Evolutionary conservation across 2,888 invertebrate genomes (phyloP).

Genomic region (Poecilobothrus nobilitatus): DNA sequence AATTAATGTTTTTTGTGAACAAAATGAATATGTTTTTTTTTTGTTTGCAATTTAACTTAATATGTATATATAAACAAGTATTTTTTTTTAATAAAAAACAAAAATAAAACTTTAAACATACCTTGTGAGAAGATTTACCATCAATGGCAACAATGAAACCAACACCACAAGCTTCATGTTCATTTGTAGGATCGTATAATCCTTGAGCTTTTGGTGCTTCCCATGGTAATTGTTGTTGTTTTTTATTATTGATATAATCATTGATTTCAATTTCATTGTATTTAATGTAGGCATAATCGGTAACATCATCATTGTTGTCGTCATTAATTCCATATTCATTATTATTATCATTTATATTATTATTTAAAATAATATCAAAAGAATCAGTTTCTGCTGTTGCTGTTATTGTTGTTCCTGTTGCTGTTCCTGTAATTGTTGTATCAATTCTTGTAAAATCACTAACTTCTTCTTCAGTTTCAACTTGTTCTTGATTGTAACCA

Average conservation of each 20-base stretch:
- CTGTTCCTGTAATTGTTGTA: not conserved
- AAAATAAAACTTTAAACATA: too few species aligned
- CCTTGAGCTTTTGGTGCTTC: conserved; percentile 79
- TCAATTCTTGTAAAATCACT: conserved; percentile 1
- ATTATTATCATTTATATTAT: not conserved
- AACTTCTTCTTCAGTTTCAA: conserved; percentile 11
- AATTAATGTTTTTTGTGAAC: too few species aligned
- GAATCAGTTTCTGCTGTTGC: not conserved
- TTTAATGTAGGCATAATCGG: conserved; percentile 12
- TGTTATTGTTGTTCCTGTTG: not conserved
- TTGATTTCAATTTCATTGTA: conserved; percentile 15
- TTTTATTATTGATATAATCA: conserved; percentile 16
- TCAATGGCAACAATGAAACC: conserved; percentile 98
- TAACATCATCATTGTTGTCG: conserved; percentile 11
- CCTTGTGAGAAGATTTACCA: conserved; percentile 86
- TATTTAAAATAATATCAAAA: not conserved
- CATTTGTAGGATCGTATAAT: conserved; percentile 91
- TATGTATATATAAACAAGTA: too few species aligned
- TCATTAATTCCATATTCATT: not conserved
- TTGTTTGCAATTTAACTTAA: too few species aligned
- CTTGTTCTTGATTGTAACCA: conserved; percentile 23
- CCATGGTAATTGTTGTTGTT: conserved; percentile 54
- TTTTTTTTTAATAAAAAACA: not conserved
- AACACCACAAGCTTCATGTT: conserved; percentile 97
- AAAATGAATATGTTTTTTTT: too few species aligned